These are phyloP conservation scores for Battus philenor DNA, from an alignment of 1,140 invertebrate species.

Conservation along the genomic window DNA sequence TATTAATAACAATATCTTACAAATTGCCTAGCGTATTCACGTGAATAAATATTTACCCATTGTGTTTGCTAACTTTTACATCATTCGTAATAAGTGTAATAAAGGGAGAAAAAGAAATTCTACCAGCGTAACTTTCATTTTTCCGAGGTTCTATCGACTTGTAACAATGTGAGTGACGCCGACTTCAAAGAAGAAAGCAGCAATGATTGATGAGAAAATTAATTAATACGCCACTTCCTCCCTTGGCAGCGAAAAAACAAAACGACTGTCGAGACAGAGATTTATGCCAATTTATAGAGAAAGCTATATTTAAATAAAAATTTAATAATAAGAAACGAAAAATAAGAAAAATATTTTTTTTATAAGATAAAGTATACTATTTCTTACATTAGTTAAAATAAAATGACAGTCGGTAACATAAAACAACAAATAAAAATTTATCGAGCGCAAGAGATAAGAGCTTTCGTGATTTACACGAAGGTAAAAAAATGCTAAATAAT, in stretches of 20 bases:
- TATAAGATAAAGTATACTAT: background rate
- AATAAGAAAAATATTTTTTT: background rate
- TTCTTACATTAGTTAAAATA: slow-evolving; percentile 11
- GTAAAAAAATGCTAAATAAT: slow-evolving; percentile 8
- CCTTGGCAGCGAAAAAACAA: slow-evolving; percentile 41
- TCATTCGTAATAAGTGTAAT: slow-evolving; percentile 14
- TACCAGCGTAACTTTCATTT: slow-evolving; percentile 42
- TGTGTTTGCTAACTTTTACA: too few relatives aligned
- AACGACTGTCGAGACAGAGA: slow-evolving; percentile 23
- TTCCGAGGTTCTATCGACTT: slow-evolving; percentile 42
- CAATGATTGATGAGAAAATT: slow-evolving; percentile 68
- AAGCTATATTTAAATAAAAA: slow-evolving; percentile 5
- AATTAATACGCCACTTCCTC: slow-evolving; percentile 68
- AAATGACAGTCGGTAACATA: slow-evolving; percentile 3
- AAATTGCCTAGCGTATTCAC: too few relatives aligned
- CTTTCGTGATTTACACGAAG: slow-evolving; percentile 1
- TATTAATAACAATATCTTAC: too few relatives aligned
- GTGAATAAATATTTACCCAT: too few relatives aligned
- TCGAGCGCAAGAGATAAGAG: slow-evolving; percentile 11
- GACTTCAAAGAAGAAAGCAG: slow-evolving; percentile 43
- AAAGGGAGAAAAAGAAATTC: slow-evolving; percentile 20
- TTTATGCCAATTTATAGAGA: slow-evolving; percentile 20
- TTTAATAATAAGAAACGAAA: background rate
- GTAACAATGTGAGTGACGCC: slow-evolving; percentile 62
- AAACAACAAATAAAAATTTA: slow-evolving; percentile 6